A percentile compares a stretch with the other conserved stretches of the same genome.
phyloP scores from a whole-genome alignment of 2,888 invertebrate genomes.

The Tachina fera region DNA sequence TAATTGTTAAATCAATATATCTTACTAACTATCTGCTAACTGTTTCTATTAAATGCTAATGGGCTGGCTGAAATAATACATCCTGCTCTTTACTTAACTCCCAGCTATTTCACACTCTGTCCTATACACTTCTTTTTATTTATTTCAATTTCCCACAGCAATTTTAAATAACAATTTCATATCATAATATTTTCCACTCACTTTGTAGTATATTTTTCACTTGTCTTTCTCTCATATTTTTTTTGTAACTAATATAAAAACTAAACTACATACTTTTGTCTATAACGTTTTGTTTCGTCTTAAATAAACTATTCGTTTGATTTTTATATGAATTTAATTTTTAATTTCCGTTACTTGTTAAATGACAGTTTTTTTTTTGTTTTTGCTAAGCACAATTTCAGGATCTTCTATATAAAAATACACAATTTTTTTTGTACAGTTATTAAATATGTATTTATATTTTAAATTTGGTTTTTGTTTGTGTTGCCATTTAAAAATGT shows the following conservation, averaged over 20 bases:
- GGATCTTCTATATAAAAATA: background rate
- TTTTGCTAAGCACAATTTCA: constrained; percentile 27
- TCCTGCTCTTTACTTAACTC: constrained; percentile 18
- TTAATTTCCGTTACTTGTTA: constrained; percentile 11
- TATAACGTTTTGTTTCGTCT: background rate
- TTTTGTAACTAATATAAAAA: constrained; percentile 17
- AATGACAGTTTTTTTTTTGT: background rate
- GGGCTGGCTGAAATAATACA: constrained; percentile 33
- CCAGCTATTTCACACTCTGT: background rate
- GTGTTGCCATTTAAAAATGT: constrained; percentile 3
- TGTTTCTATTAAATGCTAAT: constrained; percentile 43
- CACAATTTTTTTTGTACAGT: background rate
- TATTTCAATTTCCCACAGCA: background rate
- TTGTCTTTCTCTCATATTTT: constrained; percentile 14
- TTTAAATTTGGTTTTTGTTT: background rate
- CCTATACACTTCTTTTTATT: background rate
- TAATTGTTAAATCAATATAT: constrained; percentile 31
- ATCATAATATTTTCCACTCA: constrained; percentile 25
- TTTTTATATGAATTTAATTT: constrained; percentile 14
- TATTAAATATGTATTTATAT: background rate
- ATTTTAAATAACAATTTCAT: constrained; percentile 15
- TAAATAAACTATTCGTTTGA: background rate
- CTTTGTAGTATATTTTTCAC: constrained; percentile 58
- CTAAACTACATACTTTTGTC: background rate
- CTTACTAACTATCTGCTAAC: constrained; percentile 16